Base-by-base conservation (phyloP, 2,797 vertebrate genomes). In the Rhyacichthys aspro region DNA sequence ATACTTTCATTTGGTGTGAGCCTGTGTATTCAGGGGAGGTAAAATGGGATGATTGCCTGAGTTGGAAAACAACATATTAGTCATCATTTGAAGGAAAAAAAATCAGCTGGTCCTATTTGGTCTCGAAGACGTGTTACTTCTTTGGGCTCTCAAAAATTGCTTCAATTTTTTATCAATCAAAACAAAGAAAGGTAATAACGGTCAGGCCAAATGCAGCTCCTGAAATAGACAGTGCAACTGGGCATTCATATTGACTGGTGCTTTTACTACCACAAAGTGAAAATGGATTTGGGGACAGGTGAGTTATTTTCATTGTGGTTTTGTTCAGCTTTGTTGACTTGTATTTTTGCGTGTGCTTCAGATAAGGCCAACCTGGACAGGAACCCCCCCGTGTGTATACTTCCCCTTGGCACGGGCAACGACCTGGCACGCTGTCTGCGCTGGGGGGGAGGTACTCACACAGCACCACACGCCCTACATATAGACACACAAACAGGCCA, bases 361-460 rank as follows among this genome's bases (percentile, higher is more conserved):
- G 96, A 98, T 86, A 98, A 98, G 82, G 95, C 94, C 5, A 97
- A 96, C 84, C 87, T 98, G 86, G 84, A 85, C 77, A 94, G 94
- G 81, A 96, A 96, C 85, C 95, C 96, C 82, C 95, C 94, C 1
- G 95, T 98, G 85, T 95, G 95, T 73, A 95, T 98, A 73, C 95
- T 98, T 88, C 96, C 96, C 85, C 95, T 98, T 70, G 96, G 96
- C 75, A 98, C 96, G 3, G 96, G 96, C 70, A 98, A 97, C 82
- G 96, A 97, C 82, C 91, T 98, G 86, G 95, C 95, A 61, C 91
- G 96, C 71, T 97, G 96, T 89, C 93, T 98, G 78, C 93, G 93
- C 81, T 97, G 96, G 95, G 96, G 96, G 87, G 96, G 95, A 97
- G 96, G 96, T 98, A 96, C 94, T 34, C 54, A 1, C 14, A 78